Percentiles rank a stretch among this genome's conserved stretches.
Evolutionary conservation across 2,888 invertebrate species (phyloP).

Genomic region (Strigamia crassipes): DNA sequence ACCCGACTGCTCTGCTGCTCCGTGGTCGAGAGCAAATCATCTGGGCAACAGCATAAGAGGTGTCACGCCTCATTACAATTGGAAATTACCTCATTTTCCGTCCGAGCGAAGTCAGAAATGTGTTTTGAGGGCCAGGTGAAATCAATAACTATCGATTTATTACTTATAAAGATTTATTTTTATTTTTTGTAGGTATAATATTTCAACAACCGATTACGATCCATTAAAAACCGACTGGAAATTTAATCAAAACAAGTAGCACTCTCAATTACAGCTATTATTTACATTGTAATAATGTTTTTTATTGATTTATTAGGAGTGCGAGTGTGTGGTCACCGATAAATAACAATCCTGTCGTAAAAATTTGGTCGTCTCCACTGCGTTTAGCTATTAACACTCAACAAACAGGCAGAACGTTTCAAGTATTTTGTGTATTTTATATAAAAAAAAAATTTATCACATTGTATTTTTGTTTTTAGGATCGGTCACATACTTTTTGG

Average conservation of each 20-base stretch:
- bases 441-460: background rate
- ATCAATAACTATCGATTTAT: background rate
- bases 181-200: slow-evolving; percentile 23
- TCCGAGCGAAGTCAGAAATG: slow-evolving; percentile 56
- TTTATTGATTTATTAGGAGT: background rate
- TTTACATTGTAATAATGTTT: background rate
- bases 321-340: background rate
- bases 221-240: background rate
- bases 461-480: background rate
- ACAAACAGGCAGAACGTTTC: slow-evolving; percentile 34
- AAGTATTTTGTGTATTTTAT: background rate
- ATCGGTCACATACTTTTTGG: slow-evolving; percentile 43
- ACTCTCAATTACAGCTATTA: too few relatives aligned
- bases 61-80: slow-evolving; percentile 54
- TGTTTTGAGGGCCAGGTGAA: slow-evolving; percentile 57
- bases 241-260: slow-evolving; percentile 4
- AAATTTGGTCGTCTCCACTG: background rate
- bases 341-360: background rate
- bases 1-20: slow-evolving; percentile 56
- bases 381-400: slow-evolving; percentile 16
- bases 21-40: slow-evolving; percentile 59
- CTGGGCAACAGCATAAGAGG: slow-evolving; percentile 57
- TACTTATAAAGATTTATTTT: background rate
- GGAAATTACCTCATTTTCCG: slow-evolving; percentile 59
- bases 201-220: slow-evolving; percentile 38